Evolutionary conservation across 2,888 invertebrate genomes (phyloP).

Genomic region (Elaeidobius kamerunicus): DNA sequence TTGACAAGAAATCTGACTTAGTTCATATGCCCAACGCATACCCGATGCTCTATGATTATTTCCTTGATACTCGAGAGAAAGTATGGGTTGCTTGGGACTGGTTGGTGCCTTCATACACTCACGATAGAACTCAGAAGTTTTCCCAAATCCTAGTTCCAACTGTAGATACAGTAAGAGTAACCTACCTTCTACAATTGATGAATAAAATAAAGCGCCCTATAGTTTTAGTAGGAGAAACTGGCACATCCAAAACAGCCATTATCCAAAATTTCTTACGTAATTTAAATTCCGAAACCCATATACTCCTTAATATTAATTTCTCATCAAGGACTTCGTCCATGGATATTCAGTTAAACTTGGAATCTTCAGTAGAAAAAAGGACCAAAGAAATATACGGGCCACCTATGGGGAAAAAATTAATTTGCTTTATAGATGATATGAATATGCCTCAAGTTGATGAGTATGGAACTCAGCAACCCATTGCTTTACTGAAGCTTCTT

Average conservation of each 20-base stretch:
- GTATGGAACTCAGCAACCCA: slow-evolving; percentile 92
- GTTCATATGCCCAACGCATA: slow-evolving; percentile 72
- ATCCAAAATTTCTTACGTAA: slow-evolving; percentile 76
- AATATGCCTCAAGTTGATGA: slow-evolving; percentile 89
- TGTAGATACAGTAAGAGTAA: slow-evolving; percentile 78
- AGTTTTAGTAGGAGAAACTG: slow-evolving; percentile 85
- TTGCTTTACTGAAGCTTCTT: slow-evolving; percentile 86
- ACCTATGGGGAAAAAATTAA: slow-evolving; percentile 82
- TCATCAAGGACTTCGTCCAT: slow-evolving; percentile 87
- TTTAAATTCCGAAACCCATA: slow-evolving; percentile 67
- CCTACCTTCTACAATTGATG: slow-evolving; percentile 76
- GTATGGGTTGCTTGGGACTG: slow-evolving; percentile 85
- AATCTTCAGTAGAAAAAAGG: slow-evolving; percentile 84
- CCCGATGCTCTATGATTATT: slow-evolving; percentile 79
- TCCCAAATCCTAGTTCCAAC: slow-evolving; percentile 88
- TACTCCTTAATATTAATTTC: slow-evolving; percentile 82
- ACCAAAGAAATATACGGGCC: slow-evolving; percentile 90
- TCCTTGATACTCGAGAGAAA: slow-evolving; percentile 62
- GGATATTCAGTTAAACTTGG: slow-evolving; percentile 85
- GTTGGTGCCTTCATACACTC: slow-evolving; percentile 72
- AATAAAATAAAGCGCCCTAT: slow-evolving; percentile 73
- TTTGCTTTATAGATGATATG: slow-evolving; percentile 92
- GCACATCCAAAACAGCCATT: slow-evolving; percentile 90
- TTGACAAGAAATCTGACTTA: slow-evolving; percentile 59
- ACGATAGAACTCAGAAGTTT: slow-evolving; percentile 67